Percentiles rank a stretch among this genome's conserved stretches.
Conservation (phyloP, 2,888 invertebrate species). For the Bruchidius siliquastri region DNA sequence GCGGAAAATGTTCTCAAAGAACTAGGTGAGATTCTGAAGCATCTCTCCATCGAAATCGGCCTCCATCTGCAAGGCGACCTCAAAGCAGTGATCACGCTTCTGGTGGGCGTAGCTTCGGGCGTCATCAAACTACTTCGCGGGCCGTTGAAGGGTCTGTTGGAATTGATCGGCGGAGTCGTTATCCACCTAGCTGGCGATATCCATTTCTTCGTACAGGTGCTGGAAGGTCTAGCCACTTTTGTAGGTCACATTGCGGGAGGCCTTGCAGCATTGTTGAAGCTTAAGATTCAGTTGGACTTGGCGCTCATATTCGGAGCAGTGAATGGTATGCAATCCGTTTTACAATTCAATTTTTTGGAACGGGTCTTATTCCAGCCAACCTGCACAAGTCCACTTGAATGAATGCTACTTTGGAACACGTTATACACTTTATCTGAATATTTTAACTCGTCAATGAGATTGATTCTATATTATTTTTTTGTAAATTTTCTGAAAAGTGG, state of each 20-base stretch:
- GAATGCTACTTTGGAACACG: too few relatives aligned
- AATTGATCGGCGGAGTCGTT: constrained; percentile 5
- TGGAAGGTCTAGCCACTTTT: constrained; percentile 16
- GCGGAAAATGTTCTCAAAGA: constrained; percentile 6
- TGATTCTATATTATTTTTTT: too few relatives aligned
- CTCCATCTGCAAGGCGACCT: constrained; percentile 7
- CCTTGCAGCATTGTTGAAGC: constrained; percentile 17
- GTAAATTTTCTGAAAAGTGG: too few relatives aligned
- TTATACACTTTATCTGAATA: too few relatives aligned
- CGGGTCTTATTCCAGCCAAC: too few relatives aligned
- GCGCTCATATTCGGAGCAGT: constrained; percentile 14
- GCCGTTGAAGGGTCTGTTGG: constrained; percentile 17
- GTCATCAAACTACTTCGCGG: constrained; percentile 11
- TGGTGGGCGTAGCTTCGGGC: constrained; percentile 9
- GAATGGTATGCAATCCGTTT: constrained; percentile 8
- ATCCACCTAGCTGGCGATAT: constrained; percentile 17
- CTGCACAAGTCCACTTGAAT: too few relatives aligned
- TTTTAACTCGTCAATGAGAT: too few relatives aligned
- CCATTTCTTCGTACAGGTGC: constrained; percentile 13
- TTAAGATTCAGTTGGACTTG: constrained; percentile 18
- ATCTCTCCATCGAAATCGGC: constrained; percentile 11
- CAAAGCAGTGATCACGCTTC: constrained; percentile 9
- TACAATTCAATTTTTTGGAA: too few relatives aligned
- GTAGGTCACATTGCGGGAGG: constrained; percentile 18
- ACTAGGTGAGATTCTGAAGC: constrained; percentile 11